Evolutionary conservation across 2,113 vertebrate species (phyloP).

Genomic region (Serinus canaria): DNA sequence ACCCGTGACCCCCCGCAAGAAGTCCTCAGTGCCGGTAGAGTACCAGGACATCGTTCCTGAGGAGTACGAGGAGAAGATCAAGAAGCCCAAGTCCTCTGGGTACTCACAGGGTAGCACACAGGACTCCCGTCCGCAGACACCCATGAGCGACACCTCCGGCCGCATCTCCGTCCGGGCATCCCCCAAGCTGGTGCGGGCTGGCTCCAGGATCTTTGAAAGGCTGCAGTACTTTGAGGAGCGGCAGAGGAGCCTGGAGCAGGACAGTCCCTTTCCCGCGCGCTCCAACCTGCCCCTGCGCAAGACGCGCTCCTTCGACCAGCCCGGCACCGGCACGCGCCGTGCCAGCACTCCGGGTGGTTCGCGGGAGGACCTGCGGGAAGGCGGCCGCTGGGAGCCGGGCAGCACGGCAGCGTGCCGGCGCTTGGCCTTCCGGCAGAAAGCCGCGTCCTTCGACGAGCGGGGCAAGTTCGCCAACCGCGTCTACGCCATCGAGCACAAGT

Average conservation of each 20-base stretch:
- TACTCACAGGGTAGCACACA: slow-evolving; percentile 80
- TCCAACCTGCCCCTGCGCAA: slow-evolving; percentile 90
- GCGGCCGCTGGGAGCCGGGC: slow-evolving; percentile 70
- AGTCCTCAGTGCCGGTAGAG: slow-evolving; percentile 75
- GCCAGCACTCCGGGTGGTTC: slow-evolving; percentile 81
- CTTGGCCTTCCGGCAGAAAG: slow-evolving; percentile 88
- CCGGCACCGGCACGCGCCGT: slow-evolving; percentile 67
- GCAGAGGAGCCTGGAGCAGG: slow-evolving; percentile 87
- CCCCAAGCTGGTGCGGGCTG: slow-evolving; percentile 86
- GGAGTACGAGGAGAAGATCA: slow-evolving; percentile 91
- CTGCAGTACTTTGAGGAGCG: slow-evolving; percentile 90
- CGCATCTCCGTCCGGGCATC: slow-evolving; percentile 86
- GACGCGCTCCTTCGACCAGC: slow-evolving; percentile 87
- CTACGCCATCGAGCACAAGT: slow-evolving; percentile 91
- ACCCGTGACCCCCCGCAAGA: slow-evolving; percentile 84
- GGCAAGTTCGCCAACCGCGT: slow-evolving; percentile 82
- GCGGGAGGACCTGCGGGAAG: slow-evolving; percentile 83
- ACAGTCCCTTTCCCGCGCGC: slow-evolving; percentile 79
- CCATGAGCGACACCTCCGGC: slow-evolving; percentile 85
- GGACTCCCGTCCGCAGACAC: slow-evolving; percentile 88
- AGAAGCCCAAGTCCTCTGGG: slow-evolving; percentile 84
- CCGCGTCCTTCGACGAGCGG: slow-evolving; percentile 91
- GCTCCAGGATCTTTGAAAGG: slow-evolving; percentile 93
- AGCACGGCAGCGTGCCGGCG: slow-evolving; percentile 79
- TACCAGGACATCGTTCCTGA: slow-evolving; percentile 85